phyloP scores from a whole-genome alignment of 2,797 vertebrate genomes.

The Poecile montanus region DNA sequence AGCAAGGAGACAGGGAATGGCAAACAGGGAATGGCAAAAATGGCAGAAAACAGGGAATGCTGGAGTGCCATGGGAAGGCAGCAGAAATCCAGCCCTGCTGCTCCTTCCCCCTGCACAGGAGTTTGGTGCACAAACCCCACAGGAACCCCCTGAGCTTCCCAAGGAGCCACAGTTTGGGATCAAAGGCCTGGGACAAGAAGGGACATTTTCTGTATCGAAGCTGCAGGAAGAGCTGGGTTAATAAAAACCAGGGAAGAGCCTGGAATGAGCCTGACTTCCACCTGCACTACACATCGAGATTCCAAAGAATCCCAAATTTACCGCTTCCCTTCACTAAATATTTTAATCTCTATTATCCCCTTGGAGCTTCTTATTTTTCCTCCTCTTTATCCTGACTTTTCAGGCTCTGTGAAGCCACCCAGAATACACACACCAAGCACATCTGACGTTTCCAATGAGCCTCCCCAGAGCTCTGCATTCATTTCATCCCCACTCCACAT shows the following conservation, averaged over 20 bases:
- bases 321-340: background rate
- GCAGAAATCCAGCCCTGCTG: background rate
- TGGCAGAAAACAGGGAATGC: fast-evolving
- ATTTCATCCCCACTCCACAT: background rate
- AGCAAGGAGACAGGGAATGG: background rate
- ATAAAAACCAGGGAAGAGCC: background rate
- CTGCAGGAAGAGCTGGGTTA: background rate
- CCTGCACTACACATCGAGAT: fast-evolving
- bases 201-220: background rate
- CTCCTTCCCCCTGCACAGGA: background rate
- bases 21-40: background rate
- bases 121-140: fast-evolving
- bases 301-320: background rate
- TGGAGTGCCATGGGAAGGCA: fast-evolving
- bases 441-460: background rate
- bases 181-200: background rate
- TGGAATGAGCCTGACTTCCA: background rate
- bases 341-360: background rate
- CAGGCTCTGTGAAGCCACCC: background rate
- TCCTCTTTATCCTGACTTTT: background rate
- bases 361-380: background rate
- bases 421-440: fast-evolving
- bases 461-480: background rate
- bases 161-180: fast-evolving
- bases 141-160: fast-evolving